Evolutionary conservation across 1,140 invertebrate genomes (phyloP), one percentile per base, ranked within the genome.

Genomic region (Drosophila baimaii): DNA sequence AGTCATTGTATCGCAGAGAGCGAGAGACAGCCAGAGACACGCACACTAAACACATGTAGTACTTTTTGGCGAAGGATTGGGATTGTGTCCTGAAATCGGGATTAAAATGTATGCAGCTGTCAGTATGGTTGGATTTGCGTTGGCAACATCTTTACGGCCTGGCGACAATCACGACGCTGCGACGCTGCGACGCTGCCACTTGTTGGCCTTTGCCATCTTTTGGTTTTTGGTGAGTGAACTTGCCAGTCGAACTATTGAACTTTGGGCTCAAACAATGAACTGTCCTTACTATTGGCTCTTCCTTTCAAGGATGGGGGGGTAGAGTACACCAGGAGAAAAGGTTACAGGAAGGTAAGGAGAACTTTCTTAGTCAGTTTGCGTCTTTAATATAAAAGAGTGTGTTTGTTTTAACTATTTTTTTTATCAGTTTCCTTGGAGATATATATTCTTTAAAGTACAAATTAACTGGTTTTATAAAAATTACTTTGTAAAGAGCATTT

Each of bases 181-280:
- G 35, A 55, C n/a, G n/a, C n/a, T n/a, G n/a, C n/a, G n/a, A n/a
- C n/a, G n/a, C n/a, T 49, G 58, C 71, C 84, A 89, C 84, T 88
- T 88, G 84, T 88, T 88, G 84, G 68, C 65, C 64, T 56, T 73
- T 70, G 46, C 62, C 78, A 59, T 66, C 57, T 57, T 69, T 35
- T n/a, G n/a, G n/a, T n/a, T n/a, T 69, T 85, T 85, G 77, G 81
- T 68, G 65, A 70, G 73, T 82, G 79, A 82, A 82, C 79, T 82
- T 76, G 47, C 33, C 33, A 23, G 52, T 58, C 56, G 76, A 83
- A 83, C 81, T 83, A 83, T 84, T 88, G 84, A 88, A 84, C 84
- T 89, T 74, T 76, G 57, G 63, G 79, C 73, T 59, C 73, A 76
- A 77, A 70, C 80, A 88, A 83, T 83, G 83, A 88, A 79, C 79